A percentile compares a stretch with the other conserved stretches of the same genome.
Conservation (phyloP, 2,113 vertebrate species). For the Reinhardtius hippoglossoides region DNA sequence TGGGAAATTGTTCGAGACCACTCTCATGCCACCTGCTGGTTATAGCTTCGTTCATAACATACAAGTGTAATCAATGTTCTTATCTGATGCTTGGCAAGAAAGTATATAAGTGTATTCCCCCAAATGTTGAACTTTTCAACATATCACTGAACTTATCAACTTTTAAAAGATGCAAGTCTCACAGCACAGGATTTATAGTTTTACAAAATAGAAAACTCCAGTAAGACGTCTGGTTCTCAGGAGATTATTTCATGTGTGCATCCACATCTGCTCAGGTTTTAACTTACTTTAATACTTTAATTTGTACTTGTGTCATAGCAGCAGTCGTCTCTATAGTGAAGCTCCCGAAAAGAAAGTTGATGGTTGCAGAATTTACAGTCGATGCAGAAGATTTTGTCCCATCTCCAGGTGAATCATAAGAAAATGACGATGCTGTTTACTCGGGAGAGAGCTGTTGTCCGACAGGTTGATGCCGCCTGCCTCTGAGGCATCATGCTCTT, state of each 20-base stretch:
- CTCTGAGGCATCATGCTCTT: slow-evolving; percentile 56
- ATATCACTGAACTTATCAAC: neutral
- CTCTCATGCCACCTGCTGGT: neutral
- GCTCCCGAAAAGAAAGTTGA: neutral
- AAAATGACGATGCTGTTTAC: slow-evolving; percentile 55
- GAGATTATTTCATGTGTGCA: neutral
- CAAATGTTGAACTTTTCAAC: slow-evolving; percentile 3
- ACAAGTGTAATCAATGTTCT: neutral
- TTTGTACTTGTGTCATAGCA: too few species aligned
- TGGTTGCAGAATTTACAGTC: slow-evolving; percentile 8
- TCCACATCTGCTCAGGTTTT: neutral
- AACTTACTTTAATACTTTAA: too few species aligned
- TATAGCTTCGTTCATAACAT: neutral
- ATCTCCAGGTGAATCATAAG: slow-evolving; percentile 52
- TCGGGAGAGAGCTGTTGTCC: slow-evolving; percentile 46
- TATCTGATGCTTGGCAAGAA: neutral
- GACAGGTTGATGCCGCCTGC: slow-evolving; percentile 62
- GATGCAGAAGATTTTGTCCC: slow-evolving; percentile 1
- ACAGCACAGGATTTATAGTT: neutral
- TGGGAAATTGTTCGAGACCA: neutral
- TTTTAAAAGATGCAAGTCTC: neutral
- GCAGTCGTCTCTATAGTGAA: neutral
- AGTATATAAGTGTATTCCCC: neutral
- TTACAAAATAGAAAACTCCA: slow-evolving; percentile 1
- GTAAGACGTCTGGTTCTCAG: neutral